Base-by-base conservation (phyloP, 2,888 invertebrate genomes). In the Chymomyza procnemis region DNA sequence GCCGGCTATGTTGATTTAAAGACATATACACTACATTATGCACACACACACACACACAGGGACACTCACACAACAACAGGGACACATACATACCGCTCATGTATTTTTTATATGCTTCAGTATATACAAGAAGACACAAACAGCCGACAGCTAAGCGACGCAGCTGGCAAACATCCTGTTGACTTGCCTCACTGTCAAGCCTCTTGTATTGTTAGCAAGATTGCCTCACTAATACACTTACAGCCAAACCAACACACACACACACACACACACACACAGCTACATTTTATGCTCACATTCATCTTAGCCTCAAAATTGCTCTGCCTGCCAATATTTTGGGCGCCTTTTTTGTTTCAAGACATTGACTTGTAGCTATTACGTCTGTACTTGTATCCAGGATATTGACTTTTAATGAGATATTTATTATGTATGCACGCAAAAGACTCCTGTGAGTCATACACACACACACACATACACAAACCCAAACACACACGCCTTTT, bases 381-480 rank as follows among this genome's bases (percentile, higher is more conserved):
- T 8, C 14, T 21, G 14, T 21, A 18, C 54, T 54, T 19, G 54
- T 21, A 54, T 8, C 14, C 54, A 54, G 54, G 54, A 54, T 54
- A 54, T 54, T 54, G 54, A 54, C 54, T 54, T 54, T 21, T 54
- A 54, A 54, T 54, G 21, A 21, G 54, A 54, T 54, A 54, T 54
- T 54, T 54, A 54, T 54, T 54, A 50, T 50, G 54, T 54, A 54
- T 54, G 54, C 21, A 18, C 6, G 50, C 50, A 50, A 19, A 50
- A 50, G 50, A 50, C 16, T 16, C 50, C 2, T 50, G n/a, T 16
- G 16, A 12, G 34, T 41, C 12, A 41, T 5, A 41, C 34, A 41
- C 34, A 12, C 34, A 1, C 26, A 26, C n/a, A 16, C 16, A 16
- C 12, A 41, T 5, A 41, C 34, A 41, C 34, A 12, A 9, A 1